Evolutionary conservation across 1,140 invertebrate genomes (phyloP), one percentile per base, ranked within the genome.

Genomic region (Camponotus floridanus): DNA sequence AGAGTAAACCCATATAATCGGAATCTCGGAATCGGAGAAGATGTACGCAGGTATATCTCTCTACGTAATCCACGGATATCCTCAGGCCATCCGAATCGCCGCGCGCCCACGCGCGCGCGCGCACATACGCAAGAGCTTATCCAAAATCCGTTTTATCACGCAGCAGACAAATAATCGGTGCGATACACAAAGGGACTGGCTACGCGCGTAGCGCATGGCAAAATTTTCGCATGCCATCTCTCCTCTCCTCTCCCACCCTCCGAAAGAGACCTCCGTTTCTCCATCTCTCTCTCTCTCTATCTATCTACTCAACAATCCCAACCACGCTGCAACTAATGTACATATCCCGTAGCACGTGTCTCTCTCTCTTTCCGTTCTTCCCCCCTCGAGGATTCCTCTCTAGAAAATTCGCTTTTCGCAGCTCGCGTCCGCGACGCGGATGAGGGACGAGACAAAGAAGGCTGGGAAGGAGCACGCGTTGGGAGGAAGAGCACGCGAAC

Each of bases 141-240:
- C 33, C 39, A 6, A 39, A 61, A 73, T 36, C 13, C 33, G 33
- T 51, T 26, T 74, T n/a, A 31, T 70, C 31, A 42, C 13, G 39
- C 45, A 26, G 39, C 15, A 31, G 55, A 31, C 55, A 83, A 73
- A 83, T 80, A 83, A 83, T 61, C 68, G 79, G 39, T 36, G 18
- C 62, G 55, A 45, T 48, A 61, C 55, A 83, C 79, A 83, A 83
- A 83, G 79, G 68, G 55, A 61, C 13, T 45, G 79, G 55, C 51
- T 31, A 81, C 79, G 79, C 79, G 78, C 78, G 79, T 71, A 81
- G 79, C 79, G 68, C 79, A 83, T 74, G 79, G 79, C 68, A 83
- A 83, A 83, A 83, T 83, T 83, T 83, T 83, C 55, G 55, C 79
- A 42, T 74, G 68, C 70, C 68, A 57, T 42, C 55, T 57, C 51